phyloP scores from a whole-genome alignment of 2,113 vertebrate genomes.

The Tragelaphus imberbis region DNA sequence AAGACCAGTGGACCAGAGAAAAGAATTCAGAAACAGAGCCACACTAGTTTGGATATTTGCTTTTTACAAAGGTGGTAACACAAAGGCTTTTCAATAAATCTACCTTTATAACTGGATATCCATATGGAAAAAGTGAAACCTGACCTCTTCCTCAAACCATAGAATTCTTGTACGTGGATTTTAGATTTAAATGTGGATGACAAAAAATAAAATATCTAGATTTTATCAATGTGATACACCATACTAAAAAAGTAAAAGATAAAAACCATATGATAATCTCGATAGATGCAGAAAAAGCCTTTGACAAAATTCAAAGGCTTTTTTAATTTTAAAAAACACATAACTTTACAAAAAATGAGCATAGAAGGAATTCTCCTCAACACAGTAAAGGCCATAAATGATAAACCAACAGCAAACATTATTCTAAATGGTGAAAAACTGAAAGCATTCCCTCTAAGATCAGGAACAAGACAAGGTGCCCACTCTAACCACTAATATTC shows the following conservation, averaged over 20 bases:
- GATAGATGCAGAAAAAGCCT: background rate
- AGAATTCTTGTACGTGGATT: background rate
- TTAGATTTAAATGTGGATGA: background rate
- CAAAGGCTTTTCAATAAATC: background rate
- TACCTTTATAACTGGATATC: background rate
- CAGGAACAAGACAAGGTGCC: background rate
- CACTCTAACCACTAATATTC: background rate
- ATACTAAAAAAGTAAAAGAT: background rate
- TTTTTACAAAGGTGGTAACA: background rate
- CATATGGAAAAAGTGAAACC: background rate
- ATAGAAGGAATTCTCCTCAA: background rate
- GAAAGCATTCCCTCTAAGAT: background rate
- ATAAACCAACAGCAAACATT: background rate
- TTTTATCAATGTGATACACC: background rate
- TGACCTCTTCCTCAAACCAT: background rate
- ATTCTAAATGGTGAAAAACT: background rate
- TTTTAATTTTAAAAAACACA: background rate
- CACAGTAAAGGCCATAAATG: background rate
- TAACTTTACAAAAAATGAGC: background rate
- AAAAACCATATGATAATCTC: background rate
- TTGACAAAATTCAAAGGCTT: background rate
- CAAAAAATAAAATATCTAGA: background rate
- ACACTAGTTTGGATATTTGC: background rate
- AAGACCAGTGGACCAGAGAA: background rate
- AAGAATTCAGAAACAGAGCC: background rate